These are phyloP conservation scores for Oxygymnocypris stewartii DNA, from an alignment of 2,113 vertebrate species.

Conservation along the genomic window DNA sequence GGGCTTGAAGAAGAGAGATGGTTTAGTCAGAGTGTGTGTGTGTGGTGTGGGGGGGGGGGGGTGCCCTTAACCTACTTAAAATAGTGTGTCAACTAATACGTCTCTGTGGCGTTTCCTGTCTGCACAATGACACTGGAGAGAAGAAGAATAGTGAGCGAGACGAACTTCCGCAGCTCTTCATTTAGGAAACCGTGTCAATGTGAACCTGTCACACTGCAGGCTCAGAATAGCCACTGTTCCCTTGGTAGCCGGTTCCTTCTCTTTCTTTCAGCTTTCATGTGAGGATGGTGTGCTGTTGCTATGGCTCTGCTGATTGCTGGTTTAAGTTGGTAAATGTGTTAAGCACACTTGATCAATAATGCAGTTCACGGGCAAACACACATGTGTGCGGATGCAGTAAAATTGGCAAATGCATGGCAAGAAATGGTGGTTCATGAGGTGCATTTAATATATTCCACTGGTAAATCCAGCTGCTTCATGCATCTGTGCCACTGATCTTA, in stretches of 20 bases:
- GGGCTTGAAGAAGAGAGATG: not conserved
- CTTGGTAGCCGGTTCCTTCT: slow-evolving; percentile 65
- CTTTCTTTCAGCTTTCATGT: not conserved
- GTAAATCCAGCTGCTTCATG: slow-evolving; percentile 70
- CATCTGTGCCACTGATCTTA: slow-evolving; percentile 64
- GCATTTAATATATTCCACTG: slow-evolving; percentile 70
- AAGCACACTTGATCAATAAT: not conserved
- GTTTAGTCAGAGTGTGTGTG: slow-evolving; percentile 44
- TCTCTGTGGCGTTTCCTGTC: slow-evolving; percentile 71
- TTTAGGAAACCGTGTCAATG: slow-evolving; percentile 76
- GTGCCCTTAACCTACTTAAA: slow-evolving; percentile 74
- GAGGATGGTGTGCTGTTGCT: not conserved
- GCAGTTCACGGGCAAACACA: not conserved
- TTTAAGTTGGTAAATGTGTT: slow-evolving; percentile 56
- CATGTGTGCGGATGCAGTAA: slow-evolving; percentile 63
- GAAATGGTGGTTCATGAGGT: slow-evolving; percentile 65
- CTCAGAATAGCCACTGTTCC: slow-evolving; percentile 74
- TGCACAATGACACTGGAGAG: slow-evolving; percentile 69
- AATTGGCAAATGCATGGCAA: slow-evolving; percentile 57
- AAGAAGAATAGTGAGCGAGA: slow-evolving; percentile 68
- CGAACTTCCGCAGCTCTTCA: no score
- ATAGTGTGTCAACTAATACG: slow-evolving; percentile 70
- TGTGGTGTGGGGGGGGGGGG: no score
- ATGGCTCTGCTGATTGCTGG: not conserved
- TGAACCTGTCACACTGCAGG: slow-evolving; percentile 71